A percentile compares a stretch with the other conserved stretches of the same genome.
Evolutionary conservation across 2,113 vertebrate species (phyloP).

Genomic region (Callipepla californica): DNA sequence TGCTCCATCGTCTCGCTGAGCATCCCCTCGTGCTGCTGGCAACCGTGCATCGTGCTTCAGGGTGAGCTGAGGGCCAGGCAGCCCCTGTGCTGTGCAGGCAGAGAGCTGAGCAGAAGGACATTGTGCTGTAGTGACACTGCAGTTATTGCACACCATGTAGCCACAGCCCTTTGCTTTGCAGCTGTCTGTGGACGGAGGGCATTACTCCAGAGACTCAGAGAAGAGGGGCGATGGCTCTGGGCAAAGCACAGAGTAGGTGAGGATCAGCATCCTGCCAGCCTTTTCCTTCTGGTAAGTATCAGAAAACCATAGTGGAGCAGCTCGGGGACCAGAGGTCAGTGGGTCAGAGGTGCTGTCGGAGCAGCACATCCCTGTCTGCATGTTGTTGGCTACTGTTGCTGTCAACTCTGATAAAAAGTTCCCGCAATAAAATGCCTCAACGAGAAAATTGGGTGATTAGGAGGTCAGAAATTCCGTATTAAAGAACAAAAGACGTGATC

Average conservation of each 20-base stretch:
- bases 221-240: neutral
- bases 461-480: neutral
- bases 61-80: neutral
- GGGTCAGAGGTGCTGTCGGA: too few relatives aligned
- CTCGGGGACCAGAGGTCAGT: too few relatives aligned
- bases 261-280: rapidly evolving
- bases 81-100: neutral
- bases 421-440: neutral
- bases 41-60: rapidly evolving
- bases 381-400: neutral
- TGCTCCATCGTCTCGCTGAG: too few relatives aligned
- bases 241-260: neutral
- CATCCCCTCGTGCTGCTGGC: neutral
- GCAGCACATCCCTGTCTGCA: neutral
- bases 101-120: neutral
- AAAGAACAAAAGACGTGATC: neutral
- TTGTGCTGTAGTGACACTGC: too few relatives aligned
- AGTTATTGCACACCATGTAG: rapidly evolving
- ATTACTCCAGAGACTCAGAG: neutral
- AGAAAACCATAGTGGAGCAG: neutral
- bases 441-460: neutral
- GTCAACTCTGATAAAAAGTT: neutral
- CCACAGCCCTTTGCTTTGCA: rapidly evolving
- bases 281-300: neutral
- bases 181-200: neutral